These are phyloP conservation scores for Callipepla squamata DNA, from an alignment of 2,113 vertebrate genomes.

Conservation along the genomic window DNA sequence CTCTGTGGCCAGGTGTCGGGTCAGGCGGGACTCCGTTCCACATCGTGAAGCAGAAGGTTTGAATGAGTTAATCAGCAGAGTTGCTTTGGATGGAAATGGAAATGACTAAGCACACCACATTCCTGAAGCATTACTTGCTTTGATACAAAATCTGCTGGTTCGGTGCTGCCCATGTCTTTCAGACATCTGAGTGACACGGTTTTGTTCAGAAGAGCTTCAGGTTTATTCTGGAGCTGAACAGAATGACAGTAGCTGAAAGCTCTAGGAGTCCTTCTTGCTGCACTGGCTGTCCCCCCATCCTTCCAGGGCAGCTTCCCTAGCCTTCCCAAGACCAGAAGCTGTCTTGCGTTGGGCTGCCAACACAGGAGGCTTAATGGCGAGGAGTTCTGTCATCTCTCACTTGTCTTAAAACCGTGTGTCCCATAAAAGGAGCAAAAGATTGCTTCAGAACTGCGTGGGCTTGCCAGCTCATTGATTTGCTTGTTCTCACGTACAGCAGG, in stretches of 20 bases:
- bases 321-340: neutral
- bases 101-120: slow-evolving; percentile 5
- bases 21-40: neutral
- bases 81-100: neutral
- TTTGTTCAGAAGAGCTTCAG: neutral
- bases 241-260: neutral
- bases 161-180: neutral
- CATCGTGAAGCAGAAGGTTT: neutral
- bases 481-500: neutral
- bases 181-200: neutral
- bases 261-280: neutral
- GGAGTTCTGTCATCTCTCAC: neutral
- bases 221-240: neutral
- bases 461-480: neutral
- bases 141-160: slow-evolving; percentile 9
- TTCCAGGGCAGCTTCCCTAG: neutral
- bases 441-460: slow-evolving; percentile 21
- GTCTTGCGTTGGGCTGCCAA: neutral
- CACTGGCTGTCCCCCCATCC: neutral
- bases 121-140: slow-evolving; percentile 44
- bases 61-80: neutral
- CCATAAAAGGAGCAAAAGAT: neutral
- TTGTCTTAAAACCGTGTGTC: neutral
- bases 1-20: neutral
- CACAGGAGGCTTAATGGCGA: neutral